phyloP scores from a whole-genome alignment of 2,888 invertebrate genomes.

The Theodoxus fluviatilis region DNA sequence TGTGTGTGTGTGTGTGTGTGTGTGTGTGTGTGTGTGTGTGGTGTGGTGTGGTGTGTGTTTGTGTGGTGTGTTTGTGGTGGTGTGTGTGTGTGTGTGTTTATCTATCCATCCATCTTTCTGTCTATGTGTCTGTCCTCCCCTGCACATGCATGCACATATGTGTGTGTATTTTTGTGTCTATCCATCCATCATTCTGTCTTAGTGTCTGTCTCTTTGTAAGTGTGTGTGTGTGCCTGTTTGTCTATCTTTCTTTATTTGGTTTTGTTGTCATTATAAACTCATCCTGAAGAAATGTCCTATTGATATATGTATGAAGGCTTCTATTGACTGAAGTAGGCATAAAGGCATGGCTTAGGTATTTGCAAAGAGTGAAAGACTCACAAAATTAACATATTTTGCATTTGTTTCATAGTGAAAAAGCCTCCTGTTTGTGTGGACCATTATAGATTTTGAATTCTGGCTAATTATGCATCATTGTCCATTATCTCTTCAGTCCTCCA shows the following conservation, averaged over 20 bases:
- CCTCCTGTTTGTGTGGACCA: no score
- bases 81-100: slow-evolving; percentile 17
- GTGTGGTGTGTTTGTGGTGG: slow-evolving; percentile 18
- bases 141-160: not conserved
- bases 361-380: no score
- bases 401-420: no score
- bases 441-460: no score
- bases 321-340: no score
- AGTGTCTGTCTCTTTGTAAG: not conserved
- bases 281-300: no score
- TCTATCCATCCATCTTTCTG: not conserved
- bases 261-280: no score
- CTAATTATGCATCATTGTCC: no score
- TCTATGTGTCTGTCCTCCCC: not conserved
- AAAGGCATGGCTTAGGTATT: no score
- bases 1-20: slow-evolving; percentile 9
- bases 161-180: slow-evolving; percentile 4
- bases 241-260: not conserved
- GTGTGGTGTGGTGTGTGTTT: not conserved
- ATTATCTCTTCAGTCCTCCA: no score
- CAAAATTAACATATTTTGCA: no score
- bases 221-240: not conserved
- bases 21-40: not conserved
- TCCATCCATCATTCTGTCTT: not conserved
- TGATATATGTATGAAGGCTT: no score